These are phyloP conservation scores for Lycorma delicatula DNA, from an alignment of 1,140 invertebrate species.

Conservation along the genomic window DNA sequence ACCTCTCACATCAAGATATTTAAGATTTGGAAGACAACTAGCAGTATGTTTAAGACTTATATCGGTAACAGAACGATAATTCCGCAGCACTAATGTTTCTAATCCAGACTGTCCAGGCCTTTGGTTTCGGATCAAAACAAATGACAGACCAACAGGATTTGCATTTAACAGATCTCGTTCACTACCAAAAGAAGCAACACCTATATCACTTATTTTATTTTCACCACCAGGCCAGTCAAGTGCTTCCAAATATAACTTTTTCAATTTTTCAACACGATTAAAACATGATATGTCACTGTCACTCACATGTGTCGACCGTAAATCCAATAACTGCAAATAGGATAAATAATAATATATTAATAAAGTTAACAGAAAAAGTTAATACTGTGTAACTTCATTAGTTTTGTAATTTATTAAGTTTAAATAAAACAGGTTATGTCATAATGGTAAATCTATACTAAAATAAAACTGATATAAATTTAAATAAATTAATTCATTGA, in stretches of 20 bases:
- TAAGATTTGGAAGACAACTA: conserved; percentile 46
- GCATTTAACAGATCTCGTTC: not conserved
- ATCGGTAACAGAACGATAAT: conserved; percentile 54
- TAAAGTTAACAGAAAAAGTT: not conserved
- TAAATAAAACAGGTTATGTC: no score
- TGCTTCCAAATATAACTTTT: conserved; percentile 50
- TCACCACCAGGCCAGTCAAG: conserved; percentile 5
- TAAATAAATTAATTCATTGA: no score
- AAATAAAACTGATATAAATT: no score
- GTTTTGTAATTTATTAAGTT: no score
- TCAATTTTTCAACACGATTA: conserved; percentile 48
- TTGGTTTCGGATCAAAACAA: not conserved
- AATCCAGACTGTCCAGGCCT: not conserved
- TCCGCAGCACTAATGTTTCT: conserved; percentile 41
- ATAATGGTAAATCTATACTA: no score
- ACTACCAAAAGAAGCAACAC: conserved; percentile 16
- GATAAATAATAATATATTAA: not conserved
- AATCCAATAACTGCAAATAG: conserved; percentile 46
- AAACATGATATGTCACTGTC: conserved; percentile 60
- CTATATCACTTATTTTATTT: conserved; percentile 17
- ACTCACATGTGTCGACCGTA: conserved; percentile 52
- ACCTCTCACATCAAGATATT: conserved; percentile 50
- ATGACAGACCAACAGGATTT: not conserved
- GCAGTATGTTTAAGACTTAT: conserved; percentile 50
- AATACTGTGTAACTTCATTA: not conserved